Percentiles rank a stretch among this genome's conserved stretches.
Conservation (phyloP, 2,888 invertebrate species). For the Drosophila ezoana region DNA sequence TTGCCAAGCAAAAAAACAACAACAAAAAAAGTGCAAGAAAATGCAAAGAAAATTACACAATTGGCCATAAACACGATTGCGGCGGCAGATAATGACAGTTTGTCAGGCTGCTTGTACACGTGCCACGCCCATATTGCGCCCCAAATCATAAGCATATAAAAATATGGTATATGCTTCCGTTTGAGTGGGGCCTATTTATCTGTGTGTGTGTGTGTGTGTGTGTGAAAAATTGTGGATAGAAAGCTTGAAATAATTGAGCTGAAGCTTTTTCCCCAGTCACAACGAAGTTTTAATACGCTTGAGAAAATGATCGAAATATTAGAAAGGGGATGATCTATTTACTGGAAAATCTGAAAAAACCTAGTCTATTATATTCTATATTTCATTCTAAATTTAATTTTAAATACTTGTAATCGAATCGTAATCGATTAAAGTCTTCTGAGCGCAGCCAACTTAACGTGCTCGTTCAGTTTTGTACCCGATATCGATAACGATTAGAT, state of each 20-base stretch:
- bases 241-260: conserved; percentile 22
- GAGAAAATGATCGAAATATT: background rate
- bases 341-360: too few species aligned
- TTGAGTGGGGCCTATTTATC: conserved; percentile 39
- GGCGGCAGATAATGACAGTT: conserved; percentile 53
- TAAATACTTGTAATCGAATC: too few species aligned
- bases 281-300: conserved; percentile 14
- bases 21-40: conserved; percentile 33
- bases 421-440: background rate
- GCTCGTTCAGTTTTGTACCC: too few species aligned
- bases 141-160: conserved; percentile 36
- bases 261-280: conserved; percentile 1
- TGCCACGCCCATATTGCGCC: conserved; percentile 37
- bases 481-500: too few species aligned
- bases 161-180: conserved; percentile 58
- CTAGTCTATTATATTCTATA: too few species aligned
- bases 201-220: conserved; percentile 9
- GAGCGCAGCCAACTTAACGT: background rate
- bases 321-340: too few species aligned
- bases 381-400: too few species aligned
- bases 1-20: conserved; percentile 34
- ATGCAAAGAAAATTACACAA: conserved; percentile 70
- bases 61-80: conserved; percentile 66
- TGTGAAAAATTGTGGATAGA: conserved; percentile 46
- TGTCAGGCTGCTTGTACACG: conserved; percentile 28